Evolutionary conservation across 2,797 vertebrate genomes (phyloP).

Genomic region (Lepidocolaptes lacrymiger): DNA sequence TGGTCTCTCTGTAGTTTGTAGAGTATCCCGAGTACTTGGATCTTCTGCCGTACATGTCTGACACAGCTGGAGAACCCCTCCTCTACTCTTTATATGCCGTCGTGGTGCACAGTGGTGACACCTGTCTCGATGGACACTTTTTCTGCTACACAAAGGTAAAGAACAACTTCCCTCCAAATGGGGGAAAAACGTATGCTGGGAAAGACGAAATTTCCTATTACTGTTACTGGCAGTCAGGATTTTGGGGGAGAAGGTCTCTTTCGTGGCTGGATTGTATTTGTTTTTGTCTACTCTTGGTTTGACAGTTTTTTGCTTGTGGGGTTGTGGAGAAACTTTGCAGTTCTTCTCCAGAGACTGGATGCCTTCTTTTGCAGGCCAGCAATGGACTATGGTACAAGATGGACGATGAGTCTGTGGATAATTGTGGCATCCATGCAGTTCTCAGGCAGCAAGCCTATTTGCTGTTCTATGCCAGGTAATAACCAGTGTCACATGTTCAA

Average conservation of each 20-base stretch:
- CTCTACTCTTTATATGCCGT: conserved; percentile 89
- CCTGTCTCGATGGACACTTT: conserved; percentile 87
- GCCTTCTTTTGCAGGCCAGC: background rate
- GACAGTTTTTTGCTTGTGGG: background rate
- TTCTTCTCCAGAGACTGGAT: background rate
- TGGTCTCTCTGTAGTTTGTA: conserved; percentile 81
- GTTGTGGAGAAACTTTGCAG: background rate
- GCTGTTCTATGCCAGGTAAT: conserved; percentile 21
- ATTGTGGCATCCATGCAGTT: background rate
- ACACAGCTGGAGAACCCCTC: conserved; percentile 85
- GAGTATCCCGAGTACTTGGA: conserved; percentile 89
- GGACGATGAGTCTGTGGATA: background rate
- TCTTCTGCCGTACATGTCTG: conserved; percentile 88
- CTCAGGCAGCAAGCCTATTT: conserved; percentile 13
- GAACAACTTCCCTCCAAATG: conserved; percentile 58
- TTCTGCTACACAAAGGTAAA: conserved; percentile 92
- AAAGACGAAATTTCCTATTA: background rate
- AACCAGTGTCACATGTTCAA: background rate
- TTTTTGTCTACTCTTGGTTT: background rate
- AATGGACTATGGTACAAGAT: background rate
- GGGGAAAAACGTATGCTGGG: background rate
- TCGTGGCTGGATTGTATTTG: background rate
- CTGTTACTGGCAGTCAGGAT: background rate
- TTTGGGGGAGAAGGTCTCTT: background rate
- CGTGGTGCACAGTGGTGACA: conserved; percentile 91